Evolutionary conservation across 53 echinoderm and acorn worm genomes (phyloP), one percentile per base, ranked within the genome.

Genomic region (Temnopleurus reevesii): DNA sequence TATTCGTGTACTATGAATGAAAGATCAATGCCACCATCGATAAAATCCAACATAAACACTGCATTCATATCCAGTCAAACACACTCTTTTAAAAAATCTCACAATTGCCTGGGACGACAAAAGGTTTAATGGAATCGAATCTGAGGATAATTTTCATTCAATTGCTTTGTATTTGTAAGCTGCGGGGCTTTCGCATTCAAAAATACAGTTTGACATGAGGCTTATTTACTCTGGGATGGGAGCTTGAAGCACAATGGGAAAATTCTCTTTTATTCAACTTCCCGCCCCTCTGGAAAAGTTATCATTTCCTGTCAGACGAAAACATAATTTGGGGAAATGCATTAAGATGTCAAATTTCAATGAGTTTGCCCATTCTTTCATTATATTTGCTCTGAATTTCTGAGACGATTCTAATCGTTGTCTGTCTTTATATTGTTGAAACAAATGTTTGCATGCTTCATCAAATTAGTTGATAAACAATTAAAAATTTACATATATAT

Each of bases 121-220:
- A n/a, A 71, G 71, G 71, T 71, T 71, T 71, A 71, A 79, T 79
- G 79, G 79, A 79, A 79, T 79, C 46, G 79, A 79, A 79, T 79
- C 79, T 79, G 79, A 79, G 79, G 79, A 79, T 79, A 79, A 79
- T 79, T 35, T 56, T 53, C 83, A 18, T 34, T 83, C 83, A 53
- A 85, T 85, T 36, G 85, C 59, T 26, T 15, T 47, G 44, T 85
- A 45, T 85, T 85, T 85, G 85, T 85, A 59, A 60, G 85, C 85
- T 85, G 59, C 59, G 44, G 85, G 84, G 85, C 36, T 56, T 45
- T 71, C 41, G n/a, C 71, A 71, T 71, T 71, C 71, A 71, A 71
- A 71, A 71, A 71, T 71, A 71, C 71, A 71, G 41, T 71, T 49
- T 49, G 36, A 80, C 46, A 80, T 80, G 46, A 80, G 46, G 28